Conservation (phyloP, 2,888 invertebrate species). For the Acanthosepion lycidas region DNA sequence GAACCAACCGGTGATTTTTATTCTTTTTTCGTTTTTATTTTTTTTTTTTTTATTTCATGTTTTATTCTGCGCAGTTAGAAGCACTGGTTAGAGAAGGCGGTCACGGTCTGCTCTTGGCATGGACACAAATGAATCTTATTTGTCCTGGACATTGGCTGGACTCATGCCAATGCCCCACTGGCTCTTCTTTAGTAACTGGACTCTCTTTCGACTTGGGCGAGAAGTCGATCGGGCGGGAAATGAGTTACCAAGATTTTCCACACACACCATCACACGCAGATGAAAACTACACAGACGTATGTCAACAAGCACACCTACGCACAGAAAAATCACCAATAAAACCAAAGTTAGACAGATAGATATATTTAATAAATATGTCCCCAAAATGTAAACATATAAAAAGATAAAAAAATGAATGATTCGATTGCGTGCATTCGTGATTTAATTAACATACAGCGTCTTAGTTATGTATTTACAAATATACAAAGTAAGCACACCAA, state of each 20-base stretch:
- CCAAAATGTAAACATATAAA: too few species aligned
- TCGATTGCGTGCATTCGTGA: too few species aligned
- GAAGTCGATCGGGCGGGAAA: neutral
- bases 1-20: neutral
- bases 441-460: too few species aligned
- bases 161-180: neutral
- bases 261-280: too few species aligned
- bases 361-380: too few species aligned
- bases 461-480: too few species aligned
- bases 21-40: neutral
- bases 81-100: conserved; percentile 18
- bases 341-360: too few species aligned
- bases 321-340: too few species aligned
- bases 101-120: conserved; percentile 21
- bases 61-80: neutral
- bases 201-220: neutral
- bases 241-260: conserved; percentile 33
- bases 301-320: too few species aligned
- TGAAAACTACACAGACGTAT: too few species aligned
- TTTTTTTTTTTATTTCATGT: neutral
- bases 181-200: conserved; percentile 33
- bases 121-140: conserved; percentile 22
- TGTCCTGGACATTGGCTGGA: conserved; percentile 33
- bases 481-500: too few species aligned
- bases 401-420: too few species aligned